Base-by-base conservation (phyloP, 2,113 vertebrate genomes). In the Anoplopoma fimbria region DNA sequence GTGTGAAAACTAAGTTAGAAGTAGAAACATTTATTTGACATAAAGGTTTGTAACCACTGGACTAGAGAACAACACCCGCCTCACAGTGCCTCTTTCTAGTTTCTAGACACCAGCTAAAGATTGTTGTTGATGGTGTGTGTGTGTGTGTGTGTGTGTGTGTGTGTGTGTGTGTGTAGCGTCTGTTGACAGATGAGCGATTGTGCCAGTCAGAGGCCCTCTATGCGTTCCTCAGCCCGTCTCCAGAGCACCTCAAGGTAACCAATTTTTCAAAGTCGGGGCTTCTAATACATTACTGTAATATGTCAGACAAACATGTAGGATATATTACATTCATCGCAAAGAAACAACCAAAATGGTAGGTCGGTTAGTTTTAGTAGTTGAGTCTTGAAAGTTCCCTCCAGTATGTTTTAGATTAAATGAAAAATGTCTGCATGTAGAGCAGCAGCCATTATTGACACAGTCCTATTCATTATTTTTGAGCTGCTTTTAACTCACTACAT, bases 181-280 rank as follows among this genome's bases (percentile, higher is more conserved):
- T 99, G 90, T 96, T 99, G 88, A 97, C 96, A 21, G 97, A 99
- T 93, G 98, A 99, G 90, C 95, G 96, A 45, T 90, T 99, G 86
- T 99, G 96, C 94, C 98, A 99, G 94, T 99, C 97, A 5, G 98
- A 99, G 96, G 98, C 97, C 83, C 97, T 99, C 88, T 99, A 99
- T 0, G 98, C 98, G 71, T 99, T 99, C 90, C 95, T 99, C 88
- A 99, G 98, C 91, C 97, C 98, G 25, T 99, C 98, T 69, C 97
- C 98, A 55, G 98, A 99, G 90, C 95, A 99, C 93, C 96, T 94
- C 57, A 94, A 94, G 91, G 93, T 94, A 77, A 78, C 33, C 0
- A 4, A 0, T 5, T 51, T 42, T 21, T 70, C 42, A 65, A 42
- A 14, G 19, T 25, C 25, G 3, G 6, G 9, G 6, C 42, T 15